These are phyloP conservation scores for Stenolophus ochropezus DNA, from an alignment of 2,888 invertebrate genomes.

Conservation along the genomic window DNA sequence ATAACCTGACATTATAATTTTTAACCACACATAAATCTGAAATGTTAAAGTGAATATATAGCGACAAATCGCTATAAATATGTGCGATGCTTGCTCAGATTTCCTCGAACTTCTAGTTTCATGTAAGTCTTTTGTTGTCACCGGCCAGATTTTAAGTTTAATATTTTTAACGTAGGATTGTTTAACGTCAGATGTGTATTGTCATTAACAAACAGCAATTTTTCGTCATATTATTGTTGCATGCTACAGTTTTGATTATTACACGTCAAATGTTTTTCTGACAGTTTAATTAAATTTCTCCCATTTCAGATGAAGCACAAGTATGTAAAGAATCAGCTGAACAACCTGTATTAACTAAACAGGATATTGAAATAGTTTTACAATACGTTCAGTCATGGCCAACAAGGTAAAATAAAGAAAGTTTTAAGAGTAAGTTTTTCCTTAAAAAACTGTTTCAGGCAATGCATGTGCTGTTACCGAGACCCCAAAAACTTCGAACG, in stretches of 20 bases:
- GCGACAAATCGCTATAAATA: slow-evolving; percentile 70
- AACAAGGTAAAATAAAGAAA: slow-evolving; percentile 79
- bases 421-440: slow-evolving; percentile 49
- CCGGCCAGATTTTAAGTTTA: slow-evolving; percentile 45
- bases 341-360: slow-evolving; percentile 83
- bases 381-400: slow-evolving; percentile 93
- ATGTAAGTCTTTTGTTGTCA: slow-evolving; percentile 76
- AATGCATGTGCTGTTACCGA: slow-evolving; percentile 96
- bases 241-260: neutral
- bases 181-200: slow-evolving; percentile 64
- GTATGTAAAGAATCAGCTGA: slow-evolving; percentile 86
- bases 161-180: slow-evolving; percentile 67
- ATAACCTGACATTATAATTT: slow-evolving; percentile 53
- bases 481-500: slow-evolving; percentile 94
- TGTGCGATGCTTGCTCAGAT: slow-evolving; percentile 97
- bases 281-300: slow-evolving; percentile 44
- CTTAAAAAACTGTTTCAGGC: slow-evolving; percentile 76
- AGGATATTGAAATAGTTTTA: slow-evolving; percentile 88
- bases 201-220: neutral
- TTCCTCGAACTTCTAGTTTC: slow-evolving; percentile 92
- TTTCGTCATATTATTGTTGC: neutral
- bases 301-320: slow-evolving; percentile 84
- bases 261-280: neutral
- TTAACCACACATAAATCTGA: slow-evolving; percentile 23
- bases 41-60: slow-evolving; percentile 53